Evolutionary conservation across 2,888 invertebrate species (phyloP), one percentile per base, ranked within the genome.

Genomic region (Dynastes tityus): DNA sequence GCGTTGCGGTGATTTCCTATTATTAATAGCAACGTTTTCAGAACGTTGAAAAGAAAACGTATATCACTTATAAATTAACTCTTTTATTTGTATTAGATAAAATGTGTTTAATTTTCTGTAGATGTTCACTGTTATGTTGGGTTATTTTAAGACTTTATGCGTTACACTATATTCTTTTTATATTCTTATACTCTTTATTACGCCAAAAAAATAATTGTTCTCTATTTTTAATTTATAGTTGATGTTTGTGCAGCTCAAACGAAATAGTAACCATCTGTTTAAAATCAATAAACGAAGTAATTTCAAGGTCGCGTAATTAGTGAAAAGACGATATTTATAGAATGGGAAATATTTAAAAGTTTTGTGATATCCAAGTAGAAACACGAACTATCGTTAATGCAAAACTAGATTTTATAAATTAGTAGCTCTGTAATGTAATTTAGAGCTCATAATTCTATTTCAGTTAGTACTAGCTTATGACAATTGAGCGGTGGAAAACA

Each of bases 271-370:
- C 61, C 45, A 74, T 74, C 73, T 61, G 73, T 61, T 74, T 61
- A 45, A 74, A 74, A 74, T 74, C 73, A 74, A 74, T 74, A 74
- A 74, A 74, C 73, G 73, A 74, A 74, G 68, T 51, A 22, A 51
- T 22, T 61, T 61, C 73, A 74, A 74, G 73, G 73, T 61, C 73
- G 49, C 51, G n/a, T 63, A 74, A 74, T 74, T 74, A 74, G 45
- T 74, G 61, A 74, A 74, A 61, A 37, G 27, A 45, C 11, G 58
- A 61, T 74, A 74, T 74, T 74, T 74, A 40, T 61, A 74, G 73
- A 74, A 74, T 63, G 16, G 13, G 40, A 73, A 73, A 53, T 61
- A 61, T 40, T 5, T 29, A 29, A 22, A 68, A 49, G 13, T 58
- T 22, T 22, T 29, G 13, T n/a, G 32, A 53, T 55, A 70, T 22